Conservation (phyloP, 2,113 vertebrate genomes). For the Colossoma macropomum region DNA sequence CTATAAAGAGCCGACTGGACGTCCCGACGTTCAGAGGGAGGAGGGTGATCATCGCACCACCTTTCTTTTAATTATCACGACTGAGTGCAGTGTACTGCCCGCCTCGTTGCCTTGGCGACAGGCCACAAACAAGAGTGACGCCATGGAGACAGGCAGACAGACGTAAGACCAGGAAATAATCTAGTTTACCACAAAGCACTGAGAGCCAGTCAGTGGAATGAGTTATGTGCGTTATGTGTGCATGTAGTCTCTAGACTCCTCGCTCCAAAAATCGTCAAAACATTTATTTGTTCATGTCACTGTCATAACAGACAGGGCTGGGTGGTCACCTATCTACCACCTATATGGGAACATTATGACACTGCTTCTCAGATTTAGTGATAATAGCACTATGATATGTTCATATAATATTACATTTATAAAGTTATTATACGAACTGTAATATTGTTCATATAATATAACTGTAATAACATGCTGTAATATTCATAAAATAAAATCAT, state of each 20-base stretch:
- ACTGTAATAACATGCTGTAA: too few species aligned
- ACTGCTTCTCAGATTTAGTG: too few species aligned
- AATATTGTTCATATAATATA: too few species aligned
- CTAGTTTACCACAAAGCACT: conserved; percentile 35
- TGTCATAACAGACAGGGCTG: too few species aligned
- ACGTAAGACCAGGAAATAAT: conserved; percentile 49
- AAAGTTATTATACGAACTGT: too few species aligned
- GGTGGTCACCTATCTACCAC: too few species aligned
- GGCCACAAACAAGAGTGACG: conserved; percentile 64
- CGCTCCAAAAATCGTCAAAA: neutral
- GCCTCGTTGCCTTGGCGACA: conserved; percentile 65
- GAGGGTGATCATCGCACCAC: conserved; percentile 51
- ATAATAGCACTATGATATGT: too few species aligned
- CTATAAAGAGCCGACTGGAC: conserved; percentile 37
- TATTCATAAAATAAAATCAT: too few species aligned
- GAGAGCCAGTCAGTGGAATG: neutral
- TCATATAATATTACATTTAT: too few species aligned
- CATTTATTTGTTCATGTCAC: too few species aligned
- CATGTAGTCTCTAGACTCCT: neutral
- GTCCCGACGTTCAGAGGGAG: conserved; percentile 56
- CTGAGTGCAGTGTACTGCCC: conserved; percentile 2
- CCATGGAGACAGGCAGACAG: conserved; percentile 58
- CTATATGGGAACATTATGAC: too few species aligned
- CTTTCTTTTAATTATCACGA: conserved; percentile 55
- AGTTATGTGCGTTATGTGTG: neutral